These are phyloP conservation scores for Pandemis corylana DNA, from an alignment of 2,888 invertebrate genomes.

Conservation along the genomic window DNA sequence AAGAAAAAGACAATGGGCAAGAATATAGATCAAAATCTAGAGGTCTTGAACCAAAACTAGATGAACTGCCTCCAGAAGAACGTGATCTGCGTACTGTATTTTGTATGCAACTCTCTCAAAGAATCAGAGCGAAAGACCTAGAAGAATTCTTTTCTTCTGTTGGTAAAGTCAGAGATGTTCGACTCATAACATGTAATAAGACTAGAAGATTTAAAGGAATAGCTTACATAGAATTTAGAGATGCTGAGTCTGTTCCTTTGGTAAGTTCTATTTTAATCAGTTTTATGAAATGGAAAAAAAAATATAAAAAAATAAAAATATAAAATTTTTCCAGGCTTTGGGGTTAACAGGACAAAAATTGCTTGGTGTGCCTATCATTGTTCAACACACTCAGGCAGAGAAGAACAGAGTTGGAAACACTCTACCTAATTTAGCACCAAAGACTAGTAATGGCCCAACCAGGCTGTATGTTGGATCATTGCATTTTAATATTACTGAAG, in stretches of 20 bases:
- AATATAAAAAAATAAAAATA: no score
- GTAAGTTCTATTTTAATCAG: constrained; percentile 77
- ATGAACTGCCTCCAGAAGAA: constrained; percentile 97
- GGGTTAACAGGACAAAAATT: constrained; percentile 98
- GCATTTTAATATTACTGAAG: constrained; percentile 99
- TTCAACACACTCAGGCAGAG: constrained; percentile 98
- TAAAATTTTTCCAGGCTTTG: constrained; percentile 88
- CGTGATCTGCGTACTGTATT: constrained; percentile 99
- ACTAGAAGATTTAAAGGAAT: constrained; percentile 99
- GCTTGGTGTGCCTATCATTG: constrained; percentile 97
- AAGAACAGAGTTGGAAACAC: constrained; percentile 96
- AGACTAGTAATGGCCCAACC: constrained; percentile 97
- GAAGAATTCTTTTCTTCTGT: constrained; percentile 99
- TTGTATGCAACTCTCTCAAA: constrained; percentile 98
- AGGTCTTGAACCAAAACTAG: constrained; percentile 85
- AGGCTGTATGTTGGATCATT: constrained; percentile 98
- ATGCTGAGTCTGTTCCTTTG: constrained; percentile 98
- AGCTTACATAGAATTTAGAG: constrained; percentile 99
- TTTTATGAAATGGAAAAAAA: not conserved
- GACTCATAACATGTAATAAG: constrained; percentile 99
- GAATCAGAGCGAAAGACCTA: constrained; percentile 96
- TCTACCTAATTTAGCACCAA: constrained; percentile 93
- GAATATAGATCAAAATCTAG: constrained; percentile 79
- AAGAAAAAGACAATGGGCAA: constrained; percentile 58
- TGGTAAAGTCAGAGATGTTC: constrained; percentile 98